Base-by-base conservation (phyloP, 92 coral and sea anemone genomes). In the Heteractis magnifica region DNA sequence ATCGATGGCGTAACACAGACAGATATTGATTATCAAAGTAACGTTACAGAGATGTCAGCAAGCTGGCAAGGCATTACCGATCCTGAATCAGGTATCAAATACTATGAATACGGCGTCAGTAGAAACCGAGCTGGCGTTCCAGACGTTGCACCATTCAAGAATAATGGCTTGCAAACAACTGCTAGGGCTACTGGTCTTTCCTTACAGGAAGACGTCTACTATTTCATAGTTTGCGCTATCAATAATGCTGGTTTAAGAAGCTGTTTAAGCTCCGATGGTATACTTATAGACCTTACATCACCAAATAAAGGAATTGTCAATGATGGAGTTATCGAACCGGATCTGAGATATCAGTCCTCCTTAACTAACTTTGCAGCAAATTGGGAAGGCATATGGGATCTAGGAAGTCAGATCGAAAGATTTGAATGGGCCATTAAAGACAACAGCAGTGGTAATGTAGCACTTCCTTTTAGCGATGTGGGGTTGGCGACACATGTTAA, bases 381-480 rank as follows among this genome's bases (percentile, higher is more conserved):
- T 82, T 95, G 98, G 98, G 97, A 92, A 89, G 93, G 94, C 41
- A 87, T 95, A 87, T 95, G 97, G 97, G 98, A 95, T 79, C 85
- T 95, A 79, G 93, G 93, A 44, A 95, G 98, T 82, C 90, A 90
- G 71, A 75, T 95, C 3, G 94, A 83, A 49, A 90, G 87, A 19
- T 95, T 95, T 78, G 94, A 92, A 68, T 95, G 98, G 98, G 94
- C 92, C 50, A 86, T 95, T 82, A 86, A 74, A 59, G 88, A 86
- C 53, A 88, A 80, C 74, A 76, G 79, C 51, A 81, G 62, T 44
- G 84, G 73, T 52, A 64, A 78, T 68, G 83, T 73, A 58, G 92
- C 87, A 51, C 91, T 82, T 55, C 78, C 87, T 53, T 94, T 77
- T 65, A 79, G 83, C 4, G 91, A 94, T 72, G 98, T 83, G 55